Percentiles rank a stretch among this genome's conserved stretches.
Conservation (phyloP, 2,113 vertebrate species). For the Chaetura pelagica region DNA sequence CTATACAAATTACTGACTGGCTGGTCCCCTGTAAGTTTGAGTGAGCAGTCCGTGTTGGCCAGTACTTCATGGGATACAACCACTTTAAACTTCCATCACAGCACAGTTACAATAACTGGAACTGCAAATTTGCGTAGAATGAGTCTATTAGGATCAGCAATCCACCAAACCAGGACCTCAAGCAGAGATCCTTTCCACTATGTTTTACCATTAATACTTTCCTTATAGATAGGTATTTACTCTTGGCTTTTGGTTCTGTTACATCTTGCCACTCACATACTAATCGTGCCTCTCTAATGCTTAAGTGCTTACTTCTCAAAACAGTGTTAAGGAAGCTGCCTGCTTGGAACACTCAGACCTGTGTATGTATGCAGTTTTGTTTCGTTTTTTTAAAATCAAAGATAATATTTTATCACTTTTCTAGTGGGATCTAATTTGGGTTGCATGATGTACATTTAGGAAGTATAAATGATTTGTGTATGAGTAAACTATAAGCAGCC, state of each 20-base stretch:
- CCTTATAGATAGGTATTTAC: neutral
- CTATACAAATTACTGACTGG: neutral
- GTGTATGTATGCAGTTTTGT: neutral
- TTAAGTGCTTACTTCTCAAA: neutral
- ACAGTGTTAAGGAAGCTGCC: neutral
- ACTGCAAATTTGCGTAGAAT: neutral
- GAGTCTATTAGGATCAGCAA: neutral
- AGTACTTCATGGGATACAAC: conserved; percentile 1
- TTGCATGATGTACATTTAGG: conserved; percentile 63
- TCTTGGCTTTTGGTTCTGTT: conserved; percentile 5
- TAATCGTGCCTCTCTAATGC: conserved; percentile 2
- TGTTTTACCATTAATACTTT: neutral
- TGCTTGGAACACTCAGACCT: conserved; percentile 1
- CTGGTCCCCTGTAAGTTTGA: neutral
- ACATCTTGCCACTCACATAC: neutral
- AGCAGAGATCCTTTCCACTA: neutral
- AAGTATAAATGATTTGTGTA: conserved; percentile 43
- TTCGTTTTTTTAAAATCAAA: neutral
- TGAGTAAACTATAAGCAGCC: conserved; percentile 49
- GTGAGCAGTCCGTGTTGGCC: neutral
- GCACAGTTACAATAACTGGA: conserved; percentile 51
- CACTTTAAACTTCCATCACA: conserved; percentile 23
- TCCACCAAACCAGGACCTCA: neutral
- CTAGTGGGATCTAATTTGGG: conserved; percentile 42
- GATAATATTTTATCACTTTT: conserved; percentile 65